Conservation (phyloP, 2,113 vertebrate species). For the Chlorodrepanis virens region DNA sequence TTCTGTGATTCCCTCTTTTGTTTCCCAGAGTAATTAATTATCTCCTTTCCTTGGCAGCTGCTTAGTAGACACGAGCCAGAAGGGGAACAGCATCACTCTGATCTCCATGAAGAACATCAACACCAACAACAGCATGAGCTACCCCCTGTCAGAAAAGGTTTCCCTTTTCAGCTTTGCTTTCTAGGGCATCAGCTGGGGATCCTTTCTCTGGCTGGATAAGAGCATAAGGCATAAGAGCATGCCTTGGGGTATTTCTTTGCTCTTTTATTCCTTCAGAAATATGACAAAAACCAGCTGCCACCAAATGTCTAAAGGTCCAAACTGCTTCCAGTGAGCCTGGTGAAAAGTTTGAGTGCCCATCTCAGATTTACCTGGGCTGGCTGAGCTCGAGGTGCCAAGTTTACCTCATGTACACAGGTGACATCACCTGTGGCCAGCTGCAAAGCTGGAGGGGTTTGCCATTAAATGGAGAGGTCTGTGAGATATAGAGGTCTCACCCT, state of each 20-base stretch:
- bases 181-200: not conserved
- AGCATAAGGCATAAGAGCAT: not conserved
- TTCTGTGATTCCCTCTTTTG: not conserved
- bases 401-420: rapidly evolving
- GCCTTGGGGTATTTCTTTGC: not conserved
- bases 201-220: not conserved
- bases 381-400: not conserved
- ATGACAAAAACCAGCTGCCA: not conserved
- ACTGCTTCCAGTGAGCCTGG: not conserved
- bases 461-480: not conserved
- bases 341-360: not conserved
- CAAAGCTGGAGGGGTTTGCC: not conserved
- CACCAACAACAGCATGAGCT: slow-evolving; percentile 75
- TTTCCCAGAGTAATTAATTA: not conserved
- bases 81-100: slow-evolving; percentile 80
- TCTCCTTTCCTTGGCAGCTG: slow-evolving; percentile 62
- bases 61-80: slow-evolving; percentile 67
- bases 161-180: not conserved
- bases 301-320: not conserved
- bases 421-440: not conserved
- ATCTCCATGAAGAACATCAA: slow-evolving; percentile 85
- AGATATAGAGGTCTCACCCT: not conserved
- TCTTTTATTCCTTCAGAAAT: not conserved
- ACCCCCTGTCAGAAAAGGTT: slow-evolving; percentile 62
- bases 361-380: not conserved